phyloP scores from a whole-genome alignment of 2,888 invertebrate genomes.

The Clostera curtula region DNA sequence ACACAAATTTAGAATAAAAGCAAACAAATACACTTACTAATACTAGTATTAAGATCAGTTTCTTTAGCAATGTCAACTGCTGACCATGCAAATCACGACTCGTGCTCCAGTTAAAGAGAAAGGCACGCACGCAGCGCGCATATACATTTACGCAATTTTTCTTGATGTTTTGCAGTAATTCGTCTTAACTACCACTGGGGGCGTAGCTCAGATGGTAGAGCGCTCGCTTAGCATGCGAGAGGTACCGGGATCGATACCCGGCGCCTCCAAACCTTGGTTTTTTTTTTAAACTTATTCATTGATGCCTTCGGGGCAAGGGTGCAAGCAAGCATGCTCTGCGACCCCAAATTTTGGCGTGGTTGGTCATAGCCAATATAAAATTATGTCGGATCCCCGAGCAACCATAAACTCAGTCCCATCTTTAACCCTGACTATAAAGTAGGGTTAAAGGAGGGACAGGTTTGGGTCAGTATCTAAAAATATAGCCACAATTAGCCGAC shows the following conservation, averaged over 20 bases:
- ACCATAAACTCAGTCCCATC: no score
- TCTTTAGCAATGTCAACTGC: background rate
- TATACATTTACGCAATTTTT: conserved; percentile 7
- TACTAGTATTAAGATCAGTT: background rate
- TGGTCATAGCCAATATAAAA: no score
- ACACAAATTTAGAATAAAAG: no score
- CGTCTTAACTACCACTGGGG: conserved; percentile 31
- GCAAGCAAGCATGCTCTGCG: no score
- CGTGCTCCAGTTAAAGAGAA: conserved; percentile 15
- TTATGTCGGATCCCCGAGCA: no score
- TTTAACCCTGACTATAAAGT: no score
- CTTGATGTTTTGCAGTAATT: conserved; percentile 2
- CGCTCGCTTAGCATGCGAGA: conserved; percentile 76
- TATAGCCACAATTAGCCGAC: no score
- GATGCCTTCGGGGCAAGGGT: no score
- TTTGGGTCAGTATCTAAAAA: no score
- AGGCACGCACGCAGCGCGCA: conserved; percentile 20
- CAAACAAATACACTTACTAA: no score
- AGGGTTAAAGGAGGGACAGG: no score
- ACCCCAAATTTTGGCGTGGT: no score
- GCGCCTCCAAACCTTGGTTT: conserved; percentile 55
- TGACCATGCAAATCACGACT: conserved; percentile 2
- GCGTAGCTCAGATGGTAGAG: conserved; percentile 76
- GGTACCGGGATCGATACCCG: conserved; percentile 75
- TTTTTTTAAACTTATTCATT: background rate